Evolutionary conservation across 2,113 vertebrate genomes (phyloP).

Genomic region (Deroptyus accipitrinus): DNA sequence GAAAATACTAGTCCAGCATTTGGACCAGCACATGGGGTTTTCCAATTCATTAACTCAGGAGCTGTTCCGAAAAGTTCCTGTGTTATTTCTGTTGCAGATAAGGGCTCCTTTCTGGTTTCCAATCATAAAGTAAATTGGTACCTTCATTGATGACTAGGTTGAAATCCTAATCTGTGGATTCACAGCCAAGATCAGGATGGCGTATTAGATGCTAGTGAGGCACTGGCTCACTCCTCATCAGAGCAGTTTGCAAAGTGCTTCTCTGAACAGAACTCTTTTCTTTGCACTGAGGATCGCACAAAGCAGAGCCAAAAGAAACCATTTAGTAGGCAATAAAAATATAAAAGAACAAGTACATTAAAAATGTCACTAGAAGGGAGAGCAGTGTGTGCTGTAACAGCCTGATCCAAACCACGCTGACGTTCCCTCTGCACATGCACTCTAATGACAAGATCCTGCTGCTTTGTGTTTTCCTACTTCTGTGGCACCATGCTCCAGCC

Average conservation of each 20-base stretch:
- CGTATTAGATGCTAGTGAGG: not conserved
- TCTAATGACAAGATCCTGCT: not conserved
- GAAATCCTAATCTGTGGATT: not conserved
- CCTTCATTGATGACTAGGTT: not conserved
- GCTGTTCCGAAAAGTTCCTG: not conserved
- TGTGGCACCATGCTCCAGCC: not conserved
- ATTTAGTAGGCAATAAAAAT: slow-evolving; percentile 41
- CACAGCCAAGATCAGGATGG: not conserved
- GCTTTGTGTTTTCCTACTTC: not conserved
- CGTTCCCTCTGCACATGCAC: not conserved
- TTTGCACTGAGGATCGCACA: slow-evolving; percentile 1
- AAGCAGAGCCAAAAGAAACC: slow-evolving; percentile 6
- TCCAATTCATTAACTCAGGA: not conserved
- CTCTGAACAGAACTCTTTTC: slow-evolving; percentile 18
- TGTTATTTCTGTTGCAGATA: not conserved
- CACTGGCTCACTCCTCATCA: not conserved
- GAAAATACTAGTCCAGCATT: not conserved
- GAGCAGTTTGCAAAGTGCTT: not conserved
- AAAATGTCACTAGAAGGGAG: slow-evolving; percentile 31
- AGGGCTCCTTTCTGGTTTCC: not conserved
- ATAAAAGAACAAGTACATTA: slow-evolving; percentile 36
- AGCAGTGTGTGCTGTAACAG: not conserved
- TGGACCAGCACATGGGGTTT: not conserved
- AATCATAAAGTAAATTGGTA: not conserved
- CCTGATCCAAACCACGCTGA: slow-evolving; percentile 16